Base-by-base conservation (phyloP, 53 echinoderm and acorn worm species). In the Zoroaster sp. region DNA sequence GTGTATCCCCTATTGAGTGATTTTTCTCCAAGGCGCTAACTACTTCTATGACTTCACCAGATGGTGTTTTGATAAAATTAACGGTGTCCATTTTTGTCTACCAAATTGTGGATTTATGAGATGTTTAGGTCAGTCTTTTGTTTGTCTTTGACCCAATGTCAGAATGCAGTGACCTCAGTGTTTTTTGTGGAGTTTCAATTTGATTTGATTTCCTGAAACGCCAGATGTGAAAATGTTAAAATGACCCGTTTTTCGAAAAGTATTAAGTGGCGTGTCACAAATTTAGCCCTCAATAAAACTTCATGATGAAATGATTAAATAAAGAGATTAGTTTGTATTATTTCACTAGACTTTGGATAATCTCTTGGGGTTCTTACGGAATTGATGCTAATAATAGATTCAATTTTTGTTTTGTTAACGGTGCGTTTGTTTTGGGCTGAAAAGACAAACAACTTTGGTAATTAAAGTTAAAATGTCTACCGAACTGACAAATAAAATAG, bases 61-160 rank as follows among this genome's bases (percentile, higher is more conserved):
- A 70, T 85, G 85, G 70, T 85, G 85, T 85, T 85, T 85, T 20
- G 71, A 85, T 85, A 71, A 83, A 83, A 85, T 85, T 85, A 85
- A 85, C 34, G 33, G 83, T 83, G 83, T 83, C 83, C 66, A 46
- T 35, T 35, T 35, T 44, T 3, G 35, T 12, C 70, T 4, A 20
- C 51, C 71, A 71, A 69, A 14, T 23, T 70, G 12, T 34, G 33
- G 85, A 85, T 51, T 69, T 70, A 70, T 85, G 39, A 20, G 45
- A 44, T 70, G 17, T 69, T 51, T 66, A 41, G 85, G 5, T 28
- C 70, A 51, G 71, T 33, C 85, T 71, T 82, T 47, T 69, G 70
- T 70, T 85, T 85, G 43, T 34, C 35, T 69, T 38, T 71, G 70
- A 81, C 81, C 66, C 14, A 44, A n/a, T 69, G 85, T 70, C 37